phyloP scores from a whole-genome alignment of 2,113 vertebrate species.

The Hippocampus mohnikei region DNA sequence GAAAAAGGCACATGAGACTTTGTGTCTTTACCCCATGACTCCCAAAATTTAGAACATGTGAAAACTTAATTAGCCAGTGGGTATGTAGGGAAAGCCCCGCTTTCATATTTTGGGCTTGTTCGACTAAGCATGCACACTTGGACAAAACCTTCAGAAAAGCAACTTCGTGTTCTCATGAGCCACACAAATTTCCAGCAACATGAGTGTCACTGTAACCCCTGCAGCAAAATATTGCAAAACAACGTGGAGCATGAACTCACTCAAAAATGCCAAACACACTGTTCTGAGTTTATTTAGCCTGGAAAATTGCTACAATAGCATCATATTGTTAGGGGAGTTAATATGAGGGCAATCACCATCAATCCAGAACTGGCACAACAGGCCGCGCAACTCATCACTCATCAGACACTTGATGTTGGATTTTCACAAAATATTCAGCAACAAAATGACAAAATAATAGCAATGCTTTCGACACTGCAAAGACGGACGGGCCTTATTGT shows the following conservation, averaged over 20 bases:
- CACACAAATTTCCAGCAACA: not conserved
- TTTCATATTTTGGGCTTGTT: not conserved
- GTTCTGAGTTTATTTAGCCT: not conserved
- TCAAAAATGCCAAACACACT: not conserved
- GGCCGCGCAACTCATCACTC: too few species aligned
- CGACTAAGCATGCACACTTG: not conserved
- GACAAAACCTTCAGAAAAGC: not conserved
- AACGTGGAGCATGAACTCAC: not conserved
- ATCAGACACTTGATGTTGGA: too few species aligned
- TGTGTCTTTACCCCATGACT: not conserved
- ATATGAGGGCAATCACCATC: not conserved
- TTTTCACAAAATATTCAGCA: too few species aligned
- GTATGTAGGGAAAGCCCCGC: not conserved
- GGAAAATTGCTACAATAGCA: not conserved
- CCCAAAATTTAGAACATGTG: not conserved
- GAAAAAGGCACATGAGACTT: not conserved
- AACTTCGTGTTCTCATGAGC: not conserved
- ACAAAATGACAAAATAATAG: too few species aligned
- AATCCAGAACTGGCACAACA: not conserved
- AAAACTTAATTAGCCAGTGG: not conserved
- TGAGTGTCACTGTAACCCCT: slow-evolving; percentile 1
- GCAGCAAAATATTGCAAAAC: not conserved
- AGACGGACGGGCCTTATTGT: too few species aligned
- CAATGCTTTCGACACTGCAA: too few species aligned
- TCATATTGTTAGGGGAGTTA: not conserved